Percentiles rank a stretch among this genome's conserved stretches.
phyloP scores from a whole-genome alignment of 2,797 vertebrate species.

The Pygocentrus nattereri region DNA sequence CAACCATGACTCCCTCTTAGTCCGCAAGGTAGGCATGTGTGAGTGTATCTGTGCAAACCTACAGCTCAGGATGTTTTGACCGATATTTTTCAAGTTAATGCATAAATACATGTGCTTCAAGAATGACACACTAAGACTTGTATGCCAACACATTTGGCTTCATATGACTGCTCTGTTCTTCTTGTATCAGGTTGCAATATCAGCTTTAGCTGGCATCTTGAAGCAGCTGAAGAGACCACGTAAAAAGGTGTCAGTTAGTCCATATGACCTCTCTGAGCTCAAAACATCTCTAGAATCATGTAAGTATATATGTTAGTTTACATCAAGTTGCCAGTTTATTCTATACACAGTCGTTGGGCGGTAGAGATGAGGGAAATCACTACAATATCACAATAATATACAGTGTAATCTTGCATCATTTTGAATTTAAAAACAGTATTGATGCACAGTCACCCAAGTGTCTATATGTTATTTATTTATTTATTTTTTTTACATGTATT shows the following conservation, averaged over 20 bases:
- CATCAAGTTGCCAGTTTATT: background rate
- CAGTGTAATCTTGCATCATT: background rate
- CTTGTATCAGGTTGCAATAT: conserved; percentile 89
- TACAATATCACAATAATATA: too few relatives aligned
- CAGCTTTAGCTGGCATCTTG: conserved; percentile 93
- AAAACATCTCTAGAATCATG: conserved; percentile 38
- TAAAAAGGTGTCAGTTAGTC: conserved; percentile 88
- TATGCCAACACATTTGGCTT: background rate
- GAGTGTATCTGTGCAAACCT: background rate
- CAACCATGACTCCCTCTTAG: conserved; percentile 94
- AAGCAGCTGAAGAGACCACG: conserved; percentile 94
- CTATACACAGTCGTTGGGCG: background rate
- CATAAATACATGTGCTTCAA: too few relatives aligned
- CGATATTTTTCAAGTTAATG: background rate
- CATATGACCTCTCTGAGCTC: conserved; percentile 88
- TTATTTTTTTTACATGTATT: too few relatives aligned
- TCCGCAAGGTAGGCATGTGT: conserved; percentile 88
- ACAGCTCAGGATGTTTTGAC: background rate
- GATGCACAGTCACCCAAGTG: too few relatives aligned
- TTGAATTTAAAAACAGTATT: too few relatives aligned
- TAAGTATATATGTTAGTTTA: conserved; percentile 16
- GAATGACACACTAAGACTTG: too few relatives aligned
- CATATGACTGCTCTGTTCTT: background rate
- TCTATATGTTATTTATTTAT: too few relatives aligned
- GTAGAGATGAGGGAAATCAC: background rate